Evolutionary conservation across 1,140 invertebrate species (phyloP), one percentile per base, ranked within the genome.

Genomic region (Triops cancriformis): DNA sequence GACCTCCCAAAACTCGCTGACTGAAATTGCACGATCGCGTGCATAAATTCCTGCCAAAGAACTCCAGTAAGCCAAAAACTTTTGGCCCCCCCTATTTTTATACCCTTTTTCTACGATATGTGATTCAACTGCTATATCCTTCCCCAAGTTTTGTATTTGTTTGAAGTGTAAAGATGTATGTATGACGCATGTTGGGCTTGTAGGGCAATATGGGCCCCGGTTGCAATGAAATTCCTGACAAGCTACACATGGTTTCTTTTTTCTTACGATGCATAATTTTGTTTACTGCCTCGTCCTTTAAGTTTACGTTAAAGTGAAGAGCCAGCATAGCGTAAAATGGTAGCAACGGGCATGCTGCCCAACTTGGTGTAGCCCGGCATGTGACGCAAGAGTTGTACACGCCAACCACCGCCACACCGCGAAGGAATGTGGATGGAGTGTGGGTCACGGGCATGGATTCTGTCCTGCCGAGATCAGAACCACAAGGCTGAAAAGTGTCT

Each of bases 341-440:
- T 64, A 64, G 51, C 51, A 64, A 23, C 23, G 51, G 51, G 51
- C 51, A 64, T 64, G 18, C n/a, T 64, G 51, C 51, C 51, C 51
- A 64, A 64, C 10, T 64, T 64, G 51, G 18, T 64, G 51, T 9
- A 18, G 10, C 51, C 23, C 51, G 23, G 51, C 51, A 9, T 14
- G 51, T 64, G 51, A 64, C 51, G 51, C 51, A 64, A 64, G 51
- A 64, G 23, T 64, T 64, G 9, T 64, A 64, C 31, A 37, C 51
- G 10, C 51, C 14, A 64, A 64, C 51, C 51, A 64, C 51, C 51
- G 51, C 51, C 51, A 64, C 51, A 64, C n/a, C 51, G n/a, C 51
- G 51, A 23, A 64, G 51, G 51, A 64, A 64, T 64, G 51, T 64
- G 51, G 31, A 64, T 64, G 51, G 51, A 64, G 51, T 64, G 51